Percentiles rank a stretch among this genome's conserved stretches.
Conservation (phyloP, 2,113 vertebrate species). For the Thamnophis sirtalis region DNA sequence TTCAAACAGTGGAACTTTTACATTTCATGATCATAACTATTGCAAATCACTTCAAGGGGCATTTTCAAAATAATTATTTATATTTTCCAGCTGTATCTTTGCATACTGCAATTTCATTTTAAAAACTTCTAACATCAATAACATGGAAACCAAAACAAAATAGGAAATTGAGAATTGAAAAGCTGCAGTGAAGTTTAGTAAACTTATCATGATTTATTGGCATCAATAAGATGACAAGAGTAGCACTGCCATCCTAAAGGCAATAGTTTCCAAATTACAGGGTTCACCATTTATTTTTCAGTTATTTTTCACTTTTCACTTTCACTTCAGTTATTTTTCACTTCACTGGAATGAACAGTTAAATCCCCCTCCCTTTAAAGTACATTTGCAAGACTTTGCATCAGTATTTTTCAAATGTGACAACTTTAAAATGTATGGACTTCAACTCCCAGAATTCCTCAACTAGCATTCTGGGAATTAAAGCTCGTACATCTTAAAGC, state of each 20-base stretch:
- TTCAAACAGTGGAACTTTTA: constrained; percentile 38
- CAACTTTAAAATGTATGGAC: not conserved
- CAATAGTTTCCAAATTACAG: not conserved
- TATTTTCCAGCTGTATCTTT: not conserved
- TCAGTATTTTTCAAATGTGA: not conserved
- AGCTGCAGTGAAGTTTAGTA: not conserved
- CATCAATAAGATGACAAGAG: not conserved
- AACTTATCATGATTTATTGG: not conserved
- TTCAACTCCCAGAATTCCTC: not conserved
- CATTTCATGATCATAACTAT: not conserved
- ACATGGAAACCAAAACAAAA: not conserved
- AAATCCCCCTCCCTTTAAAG: not conserved
- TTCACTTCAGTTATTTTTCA: not conserved
- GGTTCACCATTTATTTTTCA: not conserved
- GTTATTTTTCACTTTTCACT: too few relatives aligned
- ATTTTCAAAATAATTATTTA: not conserved
- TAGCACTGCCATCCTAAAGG: not conserved
- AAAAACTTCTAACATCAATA: not conserved
- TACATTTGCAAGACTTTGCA: not conserved
- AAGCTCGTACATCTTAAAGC: not conserved
- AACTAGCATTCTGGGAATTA: not conserved
- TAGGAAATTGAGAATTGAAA: not conserved
- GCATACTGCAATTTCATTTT: not conserved
- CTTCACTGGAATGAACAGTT: not conserved
- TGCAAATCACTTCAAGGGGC: not conserved